These are phyloP conservation scores for Pristionchus fissidentatus DNA, from an alignment of 2,888 invertebrate genomes.

Conservation along the genomic window DNA sequence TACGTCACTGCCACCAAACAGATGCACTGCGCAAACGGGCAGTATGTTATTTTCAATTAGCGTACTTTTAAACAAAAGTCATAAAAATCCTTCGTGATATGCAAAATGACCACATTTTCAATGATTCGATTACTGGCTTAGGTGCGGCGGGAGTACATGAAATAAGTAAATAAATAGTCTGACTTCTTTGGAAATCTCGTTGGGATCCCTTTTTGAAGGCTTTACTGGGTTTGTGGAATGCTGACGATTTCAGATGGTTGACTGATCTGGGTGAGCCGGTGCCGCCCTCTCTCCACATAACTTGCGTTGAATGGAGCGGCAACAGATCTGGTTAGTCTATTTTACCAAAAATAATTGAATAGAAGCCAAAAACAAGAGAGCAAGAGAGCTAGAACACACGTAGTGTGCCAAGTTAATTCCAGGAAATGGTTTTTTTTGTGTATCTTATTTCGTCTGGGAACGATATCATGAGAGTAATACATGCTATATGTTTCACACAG, in stretches of 20 bases:
- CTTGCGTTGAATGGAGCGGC: conserved; percentile 31
- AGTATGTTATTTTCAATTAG: background rate
- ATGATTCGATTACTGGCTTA: too few relatives aligned
- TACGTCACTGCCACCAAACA: background rate
- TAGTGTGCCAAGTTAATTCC: too few relatives aligned
- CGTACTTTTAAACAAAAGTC: background rate
- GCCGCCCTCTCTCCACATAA: conserved; percentile 16
- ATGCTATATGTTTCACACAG: too few relatives aligned
- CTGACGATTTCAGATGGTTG: conserved; percentile 37
- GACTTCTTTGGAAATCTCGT: background rate
- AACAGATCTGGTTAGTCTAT: background rate
- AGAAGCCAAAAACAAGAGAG: too few relatives aligned
- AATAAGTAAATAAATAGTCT: background rate
- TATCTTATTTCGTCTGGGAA: too few relatives aligned
- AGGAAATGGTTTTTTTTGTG: too few relatives aligned
- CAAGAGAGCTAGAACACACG: too few relatives aligned
- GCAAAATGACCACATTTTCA: too few relatives aligned
- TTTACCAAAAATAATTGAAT: background rate
- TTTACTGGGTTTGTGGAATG: too few relatives aligned
- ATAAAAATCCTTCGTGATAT: background rate
- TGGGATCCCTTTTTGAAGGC: too few relatives aligned
- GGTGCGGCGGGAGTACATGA: too few relatives aligned
- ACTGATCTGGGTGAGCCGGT: conserved; percentile 33
- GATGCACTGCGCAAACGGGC: conserved; percentile 44
- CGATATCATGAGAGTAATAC: too few relatives aligned